These are phyloP conservation scores for Monarcha castaneiventris DNA, from an alignment of 2,113 vertebrate genomes.

Conservation along the genomic window DNA sequence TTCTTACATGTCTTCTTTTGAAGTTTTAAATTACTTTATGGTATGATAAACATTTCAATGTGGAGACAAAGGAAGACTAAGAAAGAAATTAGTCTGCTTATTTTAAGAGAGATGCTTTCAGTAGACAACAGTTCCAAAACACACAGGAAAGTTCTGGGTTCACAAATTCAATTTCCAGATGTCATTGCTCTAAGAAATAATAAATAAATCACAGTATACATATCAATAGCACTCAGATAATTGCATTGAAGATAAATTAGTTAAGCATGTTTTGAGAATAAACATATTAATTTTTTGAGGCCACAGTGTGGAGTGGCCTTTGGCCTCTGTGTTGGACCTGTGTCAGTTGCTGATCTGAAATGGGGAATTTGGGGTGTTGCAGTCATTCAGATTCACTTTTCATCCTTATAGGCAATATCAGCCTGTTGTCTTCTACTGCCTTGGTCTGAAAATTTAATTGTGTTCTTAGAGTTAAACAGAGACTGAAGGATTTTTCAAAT, in stretches of 20 bases:
- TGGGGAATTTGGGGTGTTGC: neutral
- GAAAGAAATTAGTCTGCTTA: slow-evolving; percentile 52
- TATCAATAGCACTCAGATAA: slow-evolving; percentile 13
- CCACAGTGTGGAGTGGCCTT: neutral
- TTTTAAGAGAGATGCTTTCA: slow-evolving; percentile 34
- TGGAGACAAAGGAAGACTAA: slow-evolving; percentile 50
- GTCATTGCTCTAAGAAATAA: slow-evolving; percentile 21
- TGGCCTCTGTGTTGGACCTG: neutral
- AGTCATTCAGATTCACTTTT: neutral
- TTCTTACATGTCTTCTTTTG: slow-evolving; percentile 38
- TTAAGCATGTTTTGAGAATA: neutral
- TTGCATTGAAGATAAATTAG: slow-evolving; percentile 36
- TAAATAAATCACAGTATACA: slow-evolving; percentile 15
- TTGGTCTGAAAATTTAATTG: neutral
- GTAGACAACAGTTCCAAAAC: neutral
- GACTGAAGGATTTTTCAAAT: neutral
- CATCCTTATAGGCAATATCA: neutral
- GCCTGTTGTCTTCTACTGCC: neutral
- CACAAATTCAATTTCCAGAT: neutral
- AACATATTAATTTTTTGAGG: neutral
- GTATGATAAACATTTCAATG: slow-evolving; percentile 54
- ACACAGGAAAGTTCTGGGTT: slow-evolving; percentile 5
- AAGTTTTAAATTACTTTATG: slow-evolving; percentile 59
- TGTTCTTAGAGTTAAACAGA: neutral
- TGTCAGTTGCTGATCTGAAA: neutral